Evolutionary conservation across 2,888 invertebrate species (phyloP).

Genomic region (Eledone cirrhosa): DNA sequence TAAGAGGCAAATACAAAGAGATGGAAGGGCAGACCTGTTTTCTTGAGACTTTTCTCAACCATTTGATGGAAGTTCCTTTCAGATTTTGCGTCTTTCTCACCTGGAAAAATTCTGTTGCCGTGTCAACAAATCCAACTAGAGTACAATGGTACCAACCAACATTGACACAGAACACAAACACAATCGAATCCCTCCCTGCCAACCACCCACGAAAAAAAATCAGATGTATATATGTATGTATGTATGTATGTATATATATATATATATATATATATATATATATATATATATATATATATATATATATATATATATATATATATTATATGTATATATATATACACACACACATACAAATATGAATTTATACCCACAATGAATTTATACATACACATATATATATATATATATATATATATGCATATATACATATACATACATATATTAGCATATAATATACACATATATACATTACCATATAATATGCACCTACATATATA

Average conservation of each 20-base stretch:
- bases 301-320: too few species aligned
- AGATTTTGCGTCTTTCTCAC: conserved; percentile 25
- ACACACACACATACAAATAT: too few species aligned
- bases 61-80: conserved; percentile 19
- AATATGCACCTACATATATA: too few species aligned
- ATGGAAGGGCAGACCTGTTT: conserved; percentile 9
- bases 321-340: too few species aligned
- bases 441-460: too few species aligned
- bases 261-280: conserved; percentile 1
- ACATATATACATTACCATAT: too few species aligned
- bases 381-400: too few species aligned
- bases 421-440: too few species aligned
- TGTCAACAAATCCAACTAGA: not conserved
- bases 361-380: too few species aligned
- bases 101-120: conserved; percentile 23
- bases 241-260: not conserved
- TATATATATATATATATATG: too few species aligned
- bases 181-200: not conserved
- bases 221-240: not conserved
- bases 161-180: not conserved
- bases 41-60: conserved; percentile 24
- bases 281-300: not conserved
- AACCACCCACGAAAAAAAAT: not conserved
- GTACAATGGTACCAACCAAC: not conserved
- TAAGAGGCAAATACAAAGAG: conserved; percentile 1